Conservation (phyloP, 2,797 vertebrate species). For the Pipistrellus kuhlii region DNA sequence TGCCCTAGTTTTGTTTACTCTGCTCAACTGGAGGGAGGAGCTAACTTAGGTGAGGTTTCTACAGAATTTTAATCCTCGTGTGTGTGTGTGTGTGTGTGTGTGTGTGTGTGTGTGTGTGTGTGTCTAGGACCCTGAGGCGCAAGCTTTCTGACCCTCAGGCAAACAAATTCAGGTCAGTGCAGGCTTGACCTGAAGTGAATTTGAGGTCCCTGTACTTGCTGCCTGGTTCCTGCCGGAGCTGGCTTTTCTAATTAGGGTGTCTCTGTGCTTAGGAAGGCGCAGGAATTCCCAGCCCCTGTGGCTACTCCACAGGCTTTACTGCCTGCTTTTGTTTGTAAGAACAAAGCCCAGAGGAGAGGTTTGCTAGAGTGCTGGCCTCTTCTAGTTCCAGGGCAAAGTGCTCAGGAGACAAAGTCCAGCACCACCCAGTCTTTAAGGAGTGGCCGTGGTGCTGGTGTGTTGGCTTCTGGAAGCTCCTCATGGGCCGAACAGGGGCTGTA, state of each 20-base stretch:
- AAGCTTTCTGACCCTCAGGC: neutral
- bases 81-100: neutral
- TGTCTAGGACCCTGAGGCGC: neutral
- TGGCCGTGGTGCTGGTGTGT: neutral
- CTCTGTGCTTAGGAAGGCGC: neutral
- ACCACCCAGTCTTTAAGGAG: neutral
- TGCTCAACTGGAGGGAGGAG: neutral
- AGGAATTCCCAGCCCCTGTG: neutral
- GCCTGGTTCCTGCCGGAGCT: neutral
- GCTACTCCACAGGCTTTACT: slow-evolving; percentile 67
- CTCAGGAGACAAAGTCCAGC: neutral
- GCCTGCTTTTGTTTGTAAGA: slow-evolving; percentile 39
- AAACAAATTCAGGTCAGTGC: neutral
- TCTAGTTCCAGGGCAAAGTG: neutral
- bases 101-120: neutral
- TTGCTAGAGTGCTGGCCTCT: slow-evolving; percentile 33
- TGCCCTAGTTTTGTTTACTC: neutral
- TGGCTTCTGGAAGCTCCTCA: slow-evolving; percentile 23
- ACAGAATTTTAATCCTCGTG: neutral
- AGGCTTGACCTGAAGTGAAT: neutral
- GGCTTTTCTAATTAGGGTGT: neutral
- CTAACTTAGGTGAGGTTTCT: neutral
- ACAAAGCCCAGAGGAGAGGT: slow-evolving; percentile 43
- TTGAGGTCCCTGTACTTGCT: neutral
- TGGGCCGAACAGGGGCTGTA: neutral